Base-by-base conservation (phyloP, 2,888 invertebrate genomes). In the Apotomis betuletana region DNA sequence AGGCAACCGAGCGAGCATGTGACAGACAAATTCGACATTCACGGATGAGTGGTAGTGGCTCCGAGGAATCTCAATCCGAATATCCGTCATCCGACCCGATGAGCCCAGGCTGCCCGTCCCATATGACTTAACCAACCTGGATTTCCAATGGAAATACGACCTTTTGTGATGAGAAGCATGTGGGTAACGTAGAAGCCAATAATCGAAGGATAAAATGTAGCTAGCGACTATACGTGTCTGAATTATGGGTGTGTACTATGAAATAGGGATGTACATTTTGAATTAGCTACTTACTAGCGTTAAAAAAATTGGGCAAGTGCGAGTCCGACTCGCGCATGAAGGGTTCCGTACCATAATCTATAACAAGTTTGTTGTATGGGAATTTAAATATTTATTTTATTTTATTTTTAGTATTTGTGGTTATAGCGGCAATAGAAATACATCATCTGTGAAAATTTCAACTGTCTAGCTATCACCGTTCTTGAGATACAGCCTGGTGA, bases 21-120 rank as follows among this genome's bases (percentile, higher is more conserved):
- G 63, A 67, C 61, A 64, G 46, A 58, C 60, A 49, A 61, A 61
- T 63, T 58, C n/a, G 68, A 72, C 72, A 72, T 72, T 72, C 68
- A 72, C 68, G 68, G 63, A 38, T 67, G 63, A 38, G 36, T n/a
- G 62, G 38, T 36, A 61, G 62, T 36, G 61, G 62, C 62, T 49
- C 62, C 61, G 46, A 55, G 9, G 69, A 51, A 12, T 15, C 57
- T 9, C 49, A 57, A 62, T 51, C 54, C 62, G 58, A 58, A 71
- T 67, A 67, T 71, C 71, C 61, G 71, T 13, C 46, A 62, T 41
- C 44, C 67, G 61, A 67, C 38, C 44, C 52, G 57, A 67, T 64
- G 54, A 55, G 15, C 54, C 36, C 0, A 36, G 8, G 54, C 41
- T n/a, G 10, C 27, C 27, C 27, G 27, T 27, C 27, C 27, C 1